Conservation (phyloP, 1,140 invertebrate species). For the Drosophila chauvacae region DNA sequence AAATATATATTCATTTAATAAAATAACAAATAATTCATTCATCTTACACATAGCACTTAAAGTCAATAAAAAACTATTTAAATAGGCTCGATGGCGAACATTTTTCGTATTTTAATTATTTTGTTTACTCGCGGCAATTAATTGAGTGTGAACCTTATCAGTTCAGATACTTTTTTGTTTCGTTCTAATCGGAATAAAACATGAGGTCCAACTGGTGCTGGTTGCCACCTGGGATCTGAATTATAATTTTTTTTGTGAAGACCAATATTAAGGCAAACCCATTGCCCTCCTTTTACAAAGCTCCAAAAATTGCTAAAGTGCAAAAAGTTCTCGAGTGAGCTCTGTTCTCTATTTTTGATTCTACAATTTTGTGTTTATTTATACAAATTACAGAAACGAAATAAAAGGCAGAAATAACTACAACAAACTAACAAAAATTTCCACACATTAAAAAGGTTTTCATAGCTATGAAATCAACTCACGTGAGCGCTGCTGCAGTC, state of each 20-base stretch:
- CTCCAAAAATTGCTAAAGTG: slow-evolving; percentile 43
- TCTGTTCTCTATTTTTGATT: slow-evolving; percentile 9
- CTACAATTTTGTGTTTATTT: slow-evolving; percentile 62
- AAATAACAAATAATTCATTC: no score
- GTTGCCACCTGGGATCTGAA: slow-evolving; percentile 25
- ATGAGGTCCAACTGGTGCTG: neutral
- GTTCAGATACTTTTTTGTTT: slow-evolving; percentile 17
- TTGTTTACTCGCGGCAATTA: slow-evolving; percentile 41
- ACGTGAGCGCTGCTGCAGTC: slow-evolving; percentile 71
- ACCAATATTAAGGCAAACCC: slow-evolving; percentile 51
- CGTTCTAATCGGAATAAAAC: slow-evolving; percentile 25
- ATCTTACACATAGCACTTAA: neutral
- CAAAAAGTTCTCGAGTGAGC: slow-evolving; percentile 37
- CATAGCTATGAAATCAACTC: slow-evolving; percentile 69
- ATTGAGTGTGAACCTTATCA: slow-evolving; percentile 40
- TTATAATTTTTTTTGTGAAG: neutral
- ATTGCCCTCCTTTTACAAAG: slow-evolving; percentile 25
- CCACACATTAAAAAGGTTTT: slow-evolving; percentile 79
- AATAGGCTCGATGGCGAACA: slow-evolving; percentile 2
- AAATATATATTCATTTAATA: neutral
- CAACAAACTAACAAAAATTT: slow-evolving; percentile 67
- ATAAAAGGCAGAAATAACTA: slow-evolving; percentile 16
- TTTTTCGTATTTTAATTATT: slow-evolving; percentile 48
- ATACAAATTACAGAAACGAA: slow-evolving; percentile 71
- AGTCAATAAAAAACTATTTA: slow-evolving; percentile 30